Percentiles rank a stretch among this genome's conserved stretches.
Evolutionary conservation across 2,888 invertebrate species (phyloP).

Genomic region (Malacosoma neustria): DNA sequence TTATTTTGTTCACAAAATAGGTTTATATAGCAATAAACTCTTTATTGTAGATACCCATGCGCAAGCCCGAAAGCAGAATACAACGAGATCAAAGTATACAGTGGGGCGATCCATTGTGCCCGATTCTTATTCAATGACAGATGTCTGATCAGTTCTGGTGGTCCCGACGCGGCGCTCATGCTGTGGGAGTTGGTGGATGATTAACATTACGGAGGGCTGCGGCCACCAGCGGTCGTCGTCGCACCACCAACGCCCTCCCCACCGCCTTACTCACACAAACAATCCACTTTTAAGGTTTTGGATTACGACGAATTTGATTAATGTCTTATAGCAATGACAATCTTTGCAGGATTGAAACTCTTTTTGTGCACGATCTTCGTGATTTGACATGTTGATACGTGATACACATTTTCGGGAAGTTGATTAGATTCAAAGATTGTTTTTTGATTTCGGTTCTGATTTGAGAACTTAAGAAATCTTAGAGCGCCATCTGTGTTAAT

Average conservation of each 20-base stretch:
- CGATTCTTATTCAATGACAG: constrained; percentile 91
- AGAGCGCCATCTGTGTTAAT: too few relatives aligned
- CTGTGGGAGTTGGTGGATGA: constrained; percentile 92
- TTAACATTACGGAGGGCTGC: constrained; percentile 66
- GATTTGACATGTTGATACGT: too few relatives aligned
- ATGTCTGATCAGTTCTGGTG: constrained; percentile 89
- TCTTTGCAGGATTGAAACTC: neutral
- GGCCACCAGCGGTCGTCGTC: constrained; percentile 47
- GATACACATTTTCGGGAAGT: too few relatives aligned
- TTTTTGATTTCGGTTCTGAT: too few relatives aligned
- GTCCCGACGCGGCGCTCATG: constrained; percentile 91
- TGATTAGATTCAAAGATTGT: too few relatives aligned
- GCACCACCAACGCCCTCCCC: constrained; percentile 60
- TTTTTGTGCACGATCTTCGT: too few relatives aligned
- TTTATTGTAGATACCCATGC: constrained; percentile 82
- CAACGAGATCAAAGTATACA: constrained; percentile 91
- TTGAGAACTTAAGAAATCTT: too few relatives aligned
- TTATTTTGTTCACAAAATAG: too few relatives aligned
- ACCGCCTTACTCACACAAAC: constrained; percentile 37
- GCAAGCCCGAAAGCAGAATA: constrained; percentile 90
- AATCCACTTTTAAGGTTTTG: constrained; percentile 49
- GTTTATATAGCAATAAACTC: neutral
- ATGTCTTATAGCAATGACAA: too few relatives aligned
- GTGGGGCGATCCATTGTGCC: constrained; percentile 85
- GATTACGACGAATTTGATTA: constrained; percentile 61